A percentile compares a stretch with the other conserved stretches of the same genome.
Conservation (phyloP, 2,797 vertebrate genomes). For the Sandelia bainsii region DNA sequence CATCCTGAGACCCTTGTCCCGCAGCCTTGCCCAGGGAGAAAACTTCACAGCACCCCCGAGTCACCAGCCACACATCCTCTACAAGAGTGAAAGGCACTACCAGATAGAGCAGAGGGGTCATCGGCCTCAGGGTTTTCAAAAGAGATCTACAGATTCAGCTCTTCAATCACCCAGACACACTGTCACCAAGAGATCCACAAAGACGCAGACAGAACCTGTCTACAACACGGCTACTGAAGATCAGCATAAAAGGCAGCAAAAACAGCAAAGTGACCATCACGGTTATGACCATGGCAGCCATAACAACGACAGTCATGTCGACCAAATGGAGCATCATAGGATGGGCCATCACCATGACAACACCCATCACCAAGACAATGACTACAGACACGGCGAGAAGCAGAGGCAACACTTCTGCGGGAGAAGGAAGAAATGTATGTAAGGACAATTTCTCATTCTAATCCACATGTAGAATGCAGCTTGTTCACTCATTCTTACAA, state of each 20-base stretch:
- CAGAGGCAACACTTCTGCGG: slow-evolving; percentile 92
- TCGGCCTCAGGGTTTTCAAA: slow-evolving; percentile 29
- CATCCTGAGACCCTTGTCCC: slow-evolving; percentile 88
- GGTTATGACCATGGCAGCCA: slow-evolving; percentile 13
- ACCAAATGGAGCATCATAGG: slow-evolving; percentile 22
- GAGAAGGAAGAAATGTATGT: slow-evolving; percentile 97
- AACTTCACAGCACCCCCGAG: slow-evolving; percentile 69
- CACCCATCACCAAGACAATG: slow-evolving; percentile 41
- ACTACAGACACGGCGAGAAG: slow-evolving; percentile 67
- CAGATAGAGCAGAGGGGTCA: slow-evolving; percentile 1
- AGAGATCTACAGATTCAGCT: slow-evolving; percentile 49
- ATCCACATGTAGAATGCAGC: slow-evolving; percentile 17
- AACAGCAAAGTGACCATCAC: slow-evolving; percentile 18
- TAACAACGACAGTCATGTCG: slow-evolving; percentile 4
- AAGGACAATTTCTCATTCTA: slow-evolving; percentile 82
- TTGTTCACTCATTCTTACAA: slow-evolving; percentile 3
- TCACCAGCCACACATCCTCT: slow-evolving; percentile 89
- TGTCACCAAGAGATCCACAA: slow-evolving; percentile 40
- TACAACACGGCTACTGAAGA: not conserved
- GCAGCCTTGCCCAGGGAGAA: slow-evolving; percentile 74
- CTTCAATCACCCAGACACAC: slow-evolving; percentile 9
- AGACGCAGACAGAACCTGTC: slow-evolving; percentile 3
- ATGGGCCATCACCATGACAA: slow-evolving; percentile 50
- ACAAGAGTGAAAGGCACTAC: slow-evolving; percentile 79
- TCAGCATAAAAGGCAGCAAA: slow-evolving; percentile 20